These are phyloP conservation scores for Drosophila incognita DNA, from an alignment of 2,888 invertebrate genomes.

Conservation along the genomic window DNA sequence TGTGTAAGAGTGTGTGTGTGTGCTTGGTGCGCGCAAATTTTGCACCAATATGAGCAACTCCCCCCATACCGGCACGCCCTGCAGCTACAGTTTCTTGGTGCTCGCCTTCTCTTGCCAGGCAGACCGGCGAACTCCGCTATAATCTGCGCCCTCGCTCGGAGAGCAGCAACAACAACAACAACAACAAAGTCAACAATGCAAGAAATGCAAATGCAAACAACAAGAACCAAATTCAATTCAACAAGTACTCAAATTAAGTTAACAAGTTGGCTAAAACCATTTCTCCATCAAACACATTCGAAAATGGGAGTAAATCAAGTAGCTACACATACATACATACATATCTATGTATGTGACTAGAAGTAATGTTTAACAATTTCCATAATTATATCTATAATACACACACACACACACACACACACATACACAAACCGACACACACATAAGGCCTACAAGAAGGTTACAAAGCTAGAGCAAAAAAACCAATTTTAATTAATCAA, in stretches of 20 bases:
- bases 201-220: background rate
- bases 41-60: too few species aligned
- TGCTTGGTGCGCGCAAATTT: too few species aligned
- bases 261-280: slow-evolving; percentile 3
- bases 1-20: too few species aligned
- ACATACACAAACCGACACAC: slow-evolving; percentile 7
- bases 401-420: slow-evolving; percentile 6
- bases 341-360: slow-evolving; percentile 34
- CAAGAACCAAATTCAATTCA: slow-evolving; percentile 16
- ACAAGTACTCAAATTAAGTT: slow-evolving; percentile 12
- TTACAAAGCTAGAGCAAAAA: slow-evolving; percentile 44
- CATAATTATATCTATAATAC: slow-evolving; percentile 42
- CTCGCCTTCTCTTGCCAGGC: too few species aligned
- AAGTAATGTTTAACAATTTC: slow-evolving; percentile 69
- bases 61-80: too few species aligned
- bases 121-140: too few species aligned
- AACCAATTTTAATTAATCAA: slow-evolving; percentile 80
- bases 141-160: too few species aligned
- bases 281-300: slow-evolving; percentile 17
- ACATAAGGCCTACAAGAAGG: slow-evolving; percentile 1
- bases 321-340: slow-evolving; percentile 32
- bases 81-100: too few species aligned
- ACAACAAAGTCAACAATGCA: too few species aligned
- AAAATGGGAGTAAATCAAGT: slow-evolving; percentile 40
- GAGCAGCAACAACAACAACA: too few species aligned